phyloP scores from a whole-genome alignment of 1,140 invertebrate genomes.

The Octopus bimaculoides region DNA sequence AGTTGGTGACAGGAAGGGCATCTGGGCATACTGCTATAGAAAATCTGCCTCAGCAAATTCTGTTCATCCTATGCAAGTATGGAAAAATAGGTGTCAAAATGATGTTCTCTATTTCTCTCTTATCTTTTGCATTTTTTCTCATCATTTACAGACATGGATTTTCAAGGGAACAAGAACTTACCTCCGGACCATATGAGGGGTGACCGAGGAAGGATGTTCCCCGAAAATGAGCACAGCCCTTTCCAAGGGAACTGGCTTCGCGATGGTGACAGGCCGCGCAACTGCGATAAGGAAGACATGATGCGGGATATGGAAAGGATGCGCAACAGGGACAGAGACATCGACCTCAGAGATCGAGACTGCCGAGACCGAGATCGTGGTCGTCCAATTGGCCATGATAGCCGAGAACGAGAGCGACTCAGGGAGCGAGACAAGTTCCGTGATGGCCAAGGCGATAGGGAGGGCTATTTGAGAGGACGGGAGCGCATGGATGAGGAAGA shows the following conservation, averaged over 20 bases:
- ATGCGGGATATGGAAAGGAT: background rate
- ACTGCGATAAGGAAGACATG: background rate
- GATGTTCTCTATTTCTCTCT: too few relatives aligned
- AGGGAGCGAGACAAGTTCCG: conserved; percentile 18
- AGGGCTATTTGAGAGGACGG: background rate
- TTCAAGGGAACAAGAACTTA: too few relatives aligned
- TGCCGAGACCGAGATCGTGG: background rate
- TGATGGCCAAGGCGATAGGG: conserved; percentile 13
- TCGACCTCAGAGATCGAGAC: background rate
- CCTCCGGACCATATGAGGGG: too few relatives aligned
- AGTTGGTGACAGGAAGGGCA: too few relatives aligned
- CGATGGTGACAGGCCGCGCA: background rate
- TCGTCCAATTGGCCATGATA: background rate
- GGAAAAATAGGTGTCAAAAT: too few relatives aligned
- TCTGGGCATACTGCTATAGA: too few relatives aligned
- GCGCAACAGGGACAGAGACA: background rate
- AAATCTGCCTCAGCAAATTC: too few relatives aligned
- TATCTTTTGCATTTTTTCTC: too few relatives aligned
- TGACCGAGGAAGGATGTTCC: too few relatives aligned
- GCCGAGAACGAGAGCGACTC: conserved; percentile 5
- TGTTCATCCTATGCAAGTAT: too few relatives aligned
- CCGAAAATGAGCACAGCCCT: too few relatives aligned
- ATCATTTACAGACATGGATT: too few relatives aligned
- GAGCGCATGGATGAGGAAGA: conserved; percentile 8
- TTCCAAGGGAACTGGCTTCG: background rate